Base-by-base conservation (phyloP, 2,797 vertebrate genomes). In the Xenops minutus region DNA sequence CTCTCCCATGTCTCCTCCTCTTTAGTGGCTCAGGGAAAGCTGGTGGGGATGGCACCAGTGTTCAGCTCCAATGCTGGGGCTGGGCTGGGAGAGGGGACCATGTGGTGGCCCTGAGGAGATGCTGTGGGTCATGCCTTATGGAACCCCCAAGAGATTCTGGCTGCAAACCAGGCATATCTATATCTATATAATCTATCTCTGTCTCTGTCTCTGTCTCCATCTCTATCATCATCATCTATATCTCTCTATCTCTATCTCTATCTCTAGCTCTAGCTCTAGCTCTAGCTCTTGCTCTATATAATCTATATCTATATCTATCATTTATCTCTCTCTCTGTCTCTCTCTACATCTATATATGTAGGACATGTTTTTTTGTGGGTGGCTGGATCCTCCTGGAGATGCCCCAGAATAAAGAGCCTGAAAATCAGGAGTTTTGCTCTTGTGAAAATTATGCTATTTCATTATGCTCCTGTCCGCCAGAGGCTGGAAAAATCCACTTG, bases 401-500 rank as follows among this genome's bases (percentile, higher is more conserved):
- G 12, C 49, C 39, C 23, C 36, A 19, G 34, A 36, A 73, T 61
- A 89, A 62, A 76, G 36, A 29, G 30, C 7, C 27, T 82, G 78
- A 55, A 92, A 85, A 73, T 73, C n/a, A 34, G 27, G 43, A 82
- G 20, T 51, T 91, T 54, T 29, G 13, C 21, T 55, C 55, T 32
- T 30, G 78, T 54, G 67, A 85, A 88, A 79, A 69, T 2, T 2
- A 30, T 82, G 30, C 37, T 67, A 51, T 79, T 82, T 91, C 81
- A 67, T 75, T 43, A 43, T 46, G 32, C 6, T 73, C 73, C 67
- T 76, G 72, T 80, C 79, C 44, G 67, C 51, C 59, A 37, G 21
- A 77, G 18, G 24, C 56, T 80, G 61, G 78, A 73, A 89, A 85
- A 91, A 83, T 41, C 48, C 71, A 59, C 39, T 76, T 77, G 34